These are phyloP conservation scores for Euzetes globulus DNA, from an alignment of 2,888 invertebrate genomes.

Conservation along the genomic window DNA sequence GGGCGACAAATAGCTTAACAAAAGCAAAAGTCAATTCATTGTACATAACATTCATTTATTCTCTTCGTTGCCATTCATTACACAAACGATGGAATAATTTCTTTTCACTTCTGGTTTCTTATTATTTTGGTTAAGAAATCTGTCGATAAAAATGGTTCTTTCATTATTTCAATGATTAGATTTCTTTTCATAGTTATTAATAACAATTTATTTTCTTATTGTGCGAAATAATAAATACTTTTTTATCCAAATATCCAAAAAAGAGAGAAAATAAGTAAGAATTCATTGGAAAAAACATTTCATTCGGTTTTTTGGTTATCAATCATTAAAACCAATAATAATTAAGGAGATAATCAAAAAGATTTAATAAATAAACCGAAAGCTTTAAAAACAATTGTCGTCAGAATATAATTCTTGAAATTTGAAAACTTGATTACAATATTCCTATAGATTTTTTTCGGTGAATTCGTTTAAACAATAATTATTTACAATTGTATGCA, in stretches of 20 bases:
- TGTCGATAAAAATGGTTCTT: background rate
- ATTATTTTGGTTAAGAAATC: background rate
- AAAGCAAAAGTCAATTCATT: background rate
- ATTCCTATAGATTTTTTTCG: background rate
- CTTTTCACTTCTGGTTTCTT: background rate
- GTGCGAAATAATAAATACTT: background rate
- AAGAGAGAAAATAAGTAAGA: background rate
- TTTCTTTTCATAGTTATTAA: background rate
- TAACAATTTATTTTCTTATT: background rate
- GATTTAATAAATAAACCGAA: too few relatives aligned
- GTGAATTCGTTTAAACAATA: background rate
- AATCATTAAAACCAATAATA: background rate
- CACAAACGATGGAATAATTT: background rate
- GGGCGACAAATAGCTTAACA: background rate
- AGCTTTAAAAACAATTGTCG: too few relatives aligned
- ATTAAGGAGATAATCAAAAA: background rate
- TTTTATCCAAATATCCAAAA: background rate
- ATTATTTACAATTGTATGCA: background rate
- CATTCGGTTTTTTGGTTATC: background rate
- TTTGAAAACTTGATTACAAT: background rate
- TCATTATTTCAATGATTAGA: background rate
- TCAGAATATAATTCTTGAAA: background rate
- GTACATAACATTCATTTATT: background rate
- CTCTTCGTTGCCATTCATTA: background rate
- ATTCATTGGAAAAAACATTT: background rate